phyloP scores from a whole-genome alignment of 2,113 vertebrate species.

The Anarhynchus alexandrinus region DNA sequence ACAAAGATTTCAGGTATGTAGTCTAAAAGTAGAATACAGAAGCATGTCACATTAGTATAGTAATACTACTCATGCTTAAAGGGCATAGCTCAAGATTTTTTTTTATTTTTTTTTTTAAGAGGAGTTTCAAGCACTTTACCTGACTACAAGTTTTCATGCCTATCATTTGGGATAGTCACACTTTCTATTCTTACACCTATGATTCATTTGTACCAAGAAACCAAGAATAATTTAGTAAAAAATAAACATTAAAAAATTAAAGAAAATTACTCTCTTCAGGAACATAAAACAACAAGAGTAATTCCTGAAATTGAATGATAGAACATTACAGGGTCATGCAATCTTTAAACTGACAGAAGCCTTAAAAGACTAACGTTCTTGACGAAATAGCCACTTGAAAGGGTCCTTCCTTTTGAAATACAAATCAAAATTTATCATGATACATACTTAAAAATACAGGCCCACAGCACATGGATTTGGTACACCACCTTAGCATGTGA shows the following conservation, averaged over 20 bases:
- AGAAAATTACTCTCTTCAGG: neutral
- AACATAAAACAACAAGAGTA: neutral
- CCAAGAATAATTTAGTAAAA: neutral
- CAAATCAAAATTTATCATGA: neutral
- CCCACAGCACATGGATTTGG: rapidly evolving
- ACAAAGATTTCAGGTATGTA: neutral
- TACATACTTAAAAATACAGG: neutral
- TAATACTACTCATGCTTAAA: neutral
- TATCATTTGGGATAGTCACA: neutral
- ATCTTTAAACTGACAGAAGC: neutral
- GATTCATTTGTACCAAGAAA: neutral
- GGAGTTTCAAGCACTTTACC: neutral
- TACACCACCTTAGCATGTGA: neutral
- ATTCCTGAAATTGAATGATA: neutral
- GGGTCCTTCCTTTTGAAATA: neutral
- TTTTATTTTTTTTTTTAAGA: neutral
- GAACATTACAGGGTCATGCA: neutral
- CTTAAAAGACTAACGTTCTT: neutral
- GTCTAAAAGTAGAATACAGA: neutral
- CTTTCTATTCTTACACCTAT: neutral
- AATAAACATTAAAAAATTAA: neutral
- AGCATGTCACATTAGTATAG: rapidly evolving
- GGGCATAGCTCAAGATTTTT: neutral
- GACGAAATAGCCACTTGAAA: neutral
- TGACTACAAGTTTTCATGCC: neutral